Base-by-base conservation (phyloP, 2,797 vertebrate genomes). In the Protosalanx chinensis region DNA sequence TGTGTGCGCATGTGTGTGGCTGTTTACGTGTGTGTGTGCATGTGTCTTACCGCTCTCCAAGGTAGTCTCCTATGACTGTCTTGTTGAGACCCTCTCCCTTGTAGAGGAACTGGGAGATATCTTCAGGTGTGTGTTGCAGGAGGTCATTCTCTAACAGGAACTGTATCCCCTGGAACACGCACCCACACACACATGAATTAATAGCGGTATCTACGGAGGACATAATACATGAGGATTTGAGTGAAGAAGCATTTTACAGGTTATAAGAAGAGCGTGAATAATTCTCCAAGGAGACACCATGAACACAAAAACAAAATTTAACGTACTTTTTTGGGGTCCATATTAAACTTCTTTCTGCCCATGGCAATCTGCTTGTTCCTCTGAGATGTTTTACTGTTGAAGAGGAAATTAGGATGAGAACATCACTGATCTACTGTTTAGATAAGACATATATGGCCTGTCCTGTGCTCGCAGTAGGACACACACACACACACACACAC, bases 291-390 rank as follows among this genome's bases (percentile, higher is more conserved):
- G 27, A 65, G 63, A 46, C 8, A 13, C 12, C 10, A 4, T 30
- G 32, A 12, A 18, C 15, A 15, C 13, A 32, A 62, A 56, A 5
- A 60, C 20, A 62, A 29, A 2, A n/a, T 12, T 49, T 5, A 27
- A 66, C 72, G 67, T 84, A 98, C 97, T 95, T 98, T 99, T 85
- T 98, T 98, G 66, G 96, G 97, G 75, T 99, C 97, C 97, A 98
- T 98, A 88, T 98, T 98, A 91, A 98, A 99, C 84, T 98, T 99
- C 90, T 99, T 99, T 82, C 96, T 94, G 78, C 97, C 97, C 94
- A 98, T 97, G 29, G 96, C 96, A 64, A 99, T 95, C 84, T 99
- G 97, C 77, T 98, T 98, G 87, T 96, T 99, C 85, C 96, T 94
- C 89, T 98, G 97, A n/a, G 94, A 92, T 0, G 96, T 94, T 95